phyloP scores from a whole-genome alignment of 2,113 vertebrate species.

The Prietella phreatophila region DNA sequence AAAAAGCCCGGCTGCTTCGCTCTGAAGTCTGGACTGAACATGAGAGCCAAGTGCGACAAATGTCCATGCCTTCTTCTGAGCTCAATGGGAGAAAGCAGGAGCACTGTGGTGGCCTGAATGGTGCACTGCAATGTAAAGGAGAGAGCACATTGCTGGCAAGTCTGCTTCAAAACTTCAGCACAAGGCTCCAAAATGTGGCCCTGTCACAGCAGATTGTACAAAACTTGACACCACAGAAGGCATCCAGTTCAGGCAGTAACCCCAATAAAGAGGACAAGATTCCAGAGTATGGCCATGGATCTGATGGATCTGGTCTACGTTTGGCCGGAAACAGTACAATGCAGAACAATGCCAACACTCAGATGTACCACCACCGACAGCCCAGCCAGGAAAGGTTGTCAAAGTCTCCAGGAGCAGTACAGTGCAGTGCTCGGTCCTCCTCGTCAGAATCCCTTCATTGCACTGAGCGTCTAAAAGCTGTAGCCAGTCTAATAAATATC shows the following conservation, averaged over 20 bases:
- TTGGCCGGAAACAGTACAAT: slow-evolving; percentile 81
- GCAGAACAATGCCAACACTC: slow-evolving; percentile 70
- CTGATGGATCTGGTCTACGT: slow-evolving; percentile 72
- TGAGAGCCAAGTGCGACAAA: slow-evolving; percentile 70
- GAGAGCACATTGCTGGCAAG: slow-evolving; percentile 88
- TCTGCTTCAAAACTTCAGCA: slow-evolving; percentile 87
- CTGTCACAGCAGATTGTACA: slow-evolving; percentile 85
- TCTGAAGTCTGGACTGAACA: slow-evolving; percentile 82
- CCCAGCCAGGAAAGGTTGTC: slow-evolving; percentile 70
- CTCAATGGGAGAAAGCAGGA: slow-evolving; percentile 78
- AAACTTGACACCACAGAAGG: slow-evolving; percentile 79
- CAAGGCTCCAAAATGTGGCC: slow-evolving; percentile 84
- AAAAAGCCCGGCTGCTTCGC: slow-evolving; percentile 83
- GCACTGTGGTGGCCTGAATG: slow-evolving; percentile 78
- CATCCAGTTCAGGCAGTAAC: slow-evolving; percentile 71
- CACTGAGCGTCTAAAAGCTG: slow-evolving; percentile 81
- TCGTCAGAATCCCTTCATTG: slow-evolving; percentile 79
- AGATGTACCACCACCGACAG: slow-evolving; percentile 68
- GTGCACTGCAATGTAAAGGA: slow-evolving; percentile 75
- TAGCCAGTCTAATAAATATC: slow-evolving; percentile 85
- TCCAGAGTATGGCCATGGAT: slow-evolving; percentile 78
- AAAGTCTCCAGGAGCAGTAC: slow-evolving; percentile 73
- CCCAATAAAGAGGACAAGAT: slow-evolving; percentile 65
- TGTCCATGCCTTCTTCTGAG: slow-evolving; percentile 77
- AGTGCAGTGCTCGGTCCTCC: slow-evolving; percentile 67